Evolutionary conservation across 2,797 vertebrate species (phyloP).

Genomic region (Fundulus diaphanus): DNA sequence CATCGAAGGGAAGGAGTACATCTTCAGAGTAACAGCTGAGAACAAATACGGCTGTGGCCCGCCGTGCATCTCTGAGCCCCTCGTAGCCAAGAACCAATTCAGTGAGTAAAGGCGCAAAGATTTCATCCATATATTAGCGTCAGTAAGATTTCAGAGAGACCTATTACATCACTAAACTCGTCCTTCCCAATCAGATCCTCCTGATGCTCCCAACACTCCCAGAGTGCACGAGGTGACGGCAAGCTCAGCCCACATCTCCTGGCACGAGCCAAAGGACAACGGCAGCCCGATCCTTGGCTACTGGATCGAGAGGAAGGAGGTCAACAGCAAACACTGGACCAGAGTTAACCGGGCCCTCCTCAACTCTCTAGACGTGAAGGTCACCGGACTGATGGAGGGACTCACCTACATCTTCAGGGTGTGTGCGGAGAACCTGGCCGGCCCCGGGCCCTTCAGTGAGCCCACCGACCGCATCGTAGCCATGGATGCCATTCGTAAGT

Average conservation of each 20-base stretch:
- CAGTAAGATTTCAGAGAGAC: neutral
- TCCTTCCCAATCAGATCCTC: conserved; percentile 83
- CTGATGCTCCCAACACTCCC: conserved; percentile 95
- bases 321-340: conserved; percentile 97
- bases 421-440: conserved; percentile 97
- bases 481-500: conserved; percentile 94
- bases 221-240: conserved; percentile 91
- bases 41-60: conserved; percentile 91
- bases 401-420: conserved; percentile 97
- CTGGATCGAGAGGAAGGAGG: conserved; percentile 98
- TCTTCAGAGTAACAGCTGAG: conserved; percentile 95
- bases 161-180: neutral
- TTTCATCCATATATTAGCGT: neutral
- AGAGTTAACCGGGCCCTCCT: conserved; percentile 90
- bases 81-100: conserved; percentile 96
- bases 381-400: conserved; percentile 91
- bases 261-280: conserved; percentile 99
- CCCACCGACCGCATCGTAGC: conserved; percentile 91
- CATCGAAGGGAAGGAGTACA: conserved; percentile 97
- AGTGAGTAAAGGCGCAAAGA: conserved; percentile 79
- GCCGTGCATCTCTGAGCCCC: conserved; percentile 88
- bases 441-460: conserved; percentile 95
- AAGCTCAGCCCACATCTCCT: conserved; percentile 89
- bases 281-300: conserved; percentile 98
- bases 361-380: conserved; percentile 87